Evolutionary conservation across 2,888 invertebrate species (phyloP), one percentile per base, ranked within the genome.

Genomic region (Aphodius sticticus): DNA sequence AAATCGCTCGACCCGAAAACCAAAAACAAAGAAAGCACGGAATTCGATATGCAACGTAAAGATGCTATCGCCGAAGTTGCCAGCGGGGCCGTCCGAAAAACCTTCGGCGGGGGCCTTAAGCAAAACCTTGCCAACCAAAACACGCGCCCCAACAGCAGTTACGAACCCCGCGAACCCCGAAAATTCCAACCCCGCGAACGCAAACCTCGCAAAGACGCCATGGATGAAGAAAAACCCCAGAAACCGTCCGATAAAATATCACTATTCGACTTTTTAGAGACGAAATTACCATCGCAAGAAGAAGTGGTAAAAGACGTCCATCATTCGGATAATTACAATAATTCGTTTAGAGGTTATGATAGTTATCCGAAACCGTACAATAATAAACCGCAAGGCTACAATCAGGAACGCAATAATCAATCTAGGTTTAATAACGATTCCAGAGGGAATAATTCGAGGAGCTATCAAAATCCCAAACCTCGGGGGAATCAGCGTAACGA

Each of bases 11-110:
- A 90, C 80, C 91, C 90, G 76, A 92, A 92, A 77, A 93, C 93
- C 86, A 93, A 94, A 78, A 87, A 87, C 12, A 93, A 93, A 85
- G 95, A 95, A 82, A 94, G 96, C 88, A 93, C 93, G 0, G 97
- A 96, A 87, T 98, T 98, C 90, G 96, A 97, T 86, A 93, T 94
- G n/a, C 96, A 96, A 88, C 92, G 97, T 80, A 95, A 95, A 87
- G 97, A 96, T 82, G 96, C 96, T 0, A 97, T 98, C 85, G 96
- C 96, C 14, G 96, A 96, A 87, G 97, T 96, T 69, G 93, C 95
- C 74, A 94, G 95, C 85, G 91, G 92, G 80, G 91, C 91, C 35
- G 90, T 90, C 69, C 91, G 89, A 82, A 91, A 91, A 86, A 87
- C 91, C 15, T 92, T 92, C 84, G 91, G 92, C 14, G 91, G 92